Evolutionary conservation across 1,140 invertebrate species (phyloP).

Genomic region (Cepaea nemoralis): DNA sequence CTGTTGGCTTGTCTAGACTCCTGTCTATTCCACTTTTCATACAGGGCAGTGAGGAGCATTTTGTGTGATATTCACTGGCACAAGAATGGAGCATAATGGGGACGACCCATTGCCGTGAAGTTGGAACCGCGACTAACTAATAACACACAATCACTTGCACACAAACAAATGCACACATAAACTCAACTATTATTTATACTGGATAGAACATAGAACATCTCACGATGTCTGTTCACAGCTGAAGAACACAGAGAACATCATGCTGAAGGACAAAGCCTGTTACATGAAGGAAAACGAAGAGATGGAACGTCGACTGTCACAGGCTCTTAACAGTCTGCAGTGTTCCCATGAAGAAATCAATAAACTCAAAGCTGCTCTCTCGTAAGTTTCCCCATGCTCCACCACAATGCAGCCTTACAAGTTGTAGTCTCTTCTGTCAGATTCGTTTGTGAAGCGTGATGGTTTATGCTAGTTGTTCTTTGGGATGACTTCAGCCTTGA

Average conservation of each 20-base stretch:
- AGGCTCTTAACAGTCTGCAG: conserved; percentile 26
- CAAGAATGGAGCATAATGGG: too few species aligned
- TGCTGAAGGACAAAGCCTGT: conserved; percentile 56
- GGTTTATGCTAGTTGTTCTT: too few species aligned
- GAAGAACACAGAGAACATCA: conserved; percentile 58
- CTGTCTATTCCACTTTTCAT: too few species aligned
- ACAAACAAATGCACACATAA: too few species aligned
- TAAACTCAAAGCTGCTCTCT: conserved; percentile 13
- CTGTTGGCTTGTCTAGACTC: too few species aligned
- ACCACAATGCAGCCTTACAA: not conserved
- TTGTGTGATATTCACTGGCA: too few species aligned
- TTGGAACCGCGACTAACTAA: too few species aligned
- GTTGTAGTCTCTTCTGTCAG: not conserved
- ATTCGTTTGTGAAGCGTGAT: too few species aligned
- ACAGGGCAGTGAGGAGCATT: too few species aligned
- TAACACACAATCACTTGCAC: too few species aligned
- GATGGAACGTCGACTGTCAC: conserved; percentile 46
- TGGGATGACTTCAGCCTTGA: too few species aligned
- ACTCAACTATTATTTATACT: not conserved
- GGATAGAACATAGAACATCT: not conserved
- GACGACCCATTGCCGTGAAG: too few species aligned
- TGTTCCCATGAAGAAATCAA: conserved; percentile 30
- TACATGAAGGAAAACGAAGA: conserved; percentile 60
- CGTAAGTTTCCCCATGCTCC: conserved; percentile 16
- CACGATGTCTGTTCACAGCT: conserved; percentile 48